phyloP scores from a whole-genome alignment of 2,797 vertebrate genomes.

The Sparus aurata region DNA sequence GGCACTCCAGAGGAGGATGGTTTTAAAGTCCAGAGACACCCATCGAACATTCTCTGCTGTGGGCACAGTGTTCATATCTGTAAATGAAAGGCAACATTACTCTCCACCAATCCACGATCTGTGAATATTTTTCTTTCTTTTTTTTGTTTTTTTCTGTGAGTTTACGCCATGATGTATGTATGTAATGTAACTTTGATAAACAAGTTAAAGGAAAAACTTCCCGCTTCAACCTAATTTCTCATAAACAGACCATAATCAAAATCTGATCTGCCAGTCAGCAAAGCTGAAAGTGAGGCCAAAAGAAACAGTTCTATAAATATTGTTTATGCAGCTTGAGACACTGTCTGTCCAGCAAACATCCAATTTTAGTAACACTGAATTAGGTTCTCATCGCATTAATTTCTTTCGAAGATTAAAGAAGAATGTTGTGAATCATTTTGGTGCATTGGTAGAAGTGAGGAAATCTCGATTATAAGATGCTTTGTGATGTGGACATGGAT shows the following conservation, averaged over 20 bases:
- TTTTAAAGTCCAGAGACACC: constrained; percentile 94
- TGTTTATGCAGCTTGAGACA: not conserved
- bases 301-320: not conserved
- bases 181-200: not conserved
- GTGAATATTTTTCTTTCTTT: not conserved
- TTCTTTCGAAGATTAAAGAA: not conserved
- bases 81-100: not conserved
- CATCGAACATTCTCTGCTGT: constrained; percentile 80
- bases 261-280: not conserved
- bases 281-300: constrained; percentile 2
- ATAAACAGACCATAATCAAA: not conserved
- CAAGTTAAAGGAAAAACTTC: not conserved
- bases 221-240: not conserved
- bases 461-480: not conserved
- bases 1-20: constrained; percentile 88
- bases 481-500: no score
- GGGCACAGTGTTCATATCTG: constrained; percentile 22
- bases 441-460: no score
- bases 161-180: not conserved
- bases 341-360: not conserved
- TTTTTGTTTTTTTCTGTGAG: not conserved
- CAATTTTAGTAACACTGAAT: not conserved
- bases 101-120: no score
- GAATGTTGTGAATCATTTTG: not conserved
- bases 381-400: not conserved